Evolutionary conservation across 2,888 invertebrate species (phyloP), one percentile per base, ranked within the genome.

Genomic region (Parthenolecanium corni): DNA sequence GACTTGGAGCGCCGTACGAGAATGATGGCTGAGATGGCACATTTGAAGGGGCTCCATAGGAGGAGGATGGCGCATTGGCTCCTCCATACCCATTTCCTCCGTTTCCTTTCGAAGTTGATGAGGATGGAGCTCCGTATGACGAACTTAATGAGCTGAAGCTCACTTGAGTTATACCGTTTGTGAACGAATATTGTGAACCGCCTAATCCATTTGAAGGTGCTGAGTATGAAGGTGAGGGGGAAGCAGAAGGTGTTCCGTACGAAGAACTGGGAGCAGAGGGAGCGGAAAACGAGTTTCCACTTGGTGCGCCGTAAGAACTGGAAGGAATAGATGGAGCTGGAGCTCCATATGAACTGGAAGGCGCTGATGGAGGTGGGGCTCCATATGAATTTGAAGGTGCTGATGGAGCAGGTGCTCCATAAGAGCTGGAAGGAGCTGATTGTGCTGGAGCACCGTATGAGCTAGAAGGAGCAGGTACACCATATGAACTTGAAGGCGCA

Each of bases 121-220:
- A 67, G 64, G 67, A 51, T 21, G 56, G 64, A 24, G 52, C 58
- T 14, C 67, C 67, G 54, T 68, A 68, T 31, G 66, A 66, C 11
- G 67, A 61, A 24, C 64, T 70, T 68, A 75, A 74, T n/a, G 74
- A 73, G 65, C 74, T 73, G 64, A 75, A 74, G 9, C 31, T 31
- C 4, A 31, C 31, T 9, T 31, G 31, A 31, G 31, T 31, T 31
- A 31, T 31, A 31, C 31, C 31, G 9, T 31, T 31, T 6, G 31
- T 31, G 31, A 31, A 31, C 5, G 31, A 31, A 31, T 4, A 9
- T 9, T 31, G 4, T 24, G 64, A 53, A 16, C 23, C 47, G 6
- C 36, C 31, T 36, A 62, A 47, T 52, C 52, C 25, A 38, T 40
- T 5, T 11, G 36, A 52, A 24, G 65, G 58, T 11, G 56, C 64